Percentiles rank a stretch among this genome's conserved stretches.
phyloP scores from a whole-genome alignment of 2,113 vertebrate genomes.

The Romanogobio albipinnatus region DNA sequence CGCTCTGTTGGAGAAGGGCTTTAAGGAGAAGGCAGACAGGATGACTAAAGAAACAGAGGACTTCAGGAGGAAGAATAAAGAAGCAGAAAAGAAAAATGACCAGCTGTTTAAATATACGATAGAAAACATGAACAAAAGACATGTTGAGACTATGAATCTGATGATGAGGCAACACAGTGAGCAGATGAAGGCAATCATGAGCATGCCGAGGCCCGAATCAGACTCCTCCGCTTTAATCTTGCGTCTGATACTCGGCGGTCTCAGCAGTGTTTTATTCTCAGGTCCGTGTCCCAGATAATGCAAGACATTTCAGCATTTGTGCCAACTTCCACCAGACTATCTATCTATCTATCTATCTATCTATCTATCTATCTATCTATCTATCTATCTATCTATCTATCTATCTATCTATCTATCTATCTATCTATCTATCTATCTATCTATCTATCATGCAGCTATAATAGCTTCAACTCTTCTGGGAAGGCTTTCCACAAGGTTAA shows the following conservation, averaged over 20 bases:
- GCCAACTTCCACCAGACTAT: too few species aligned
- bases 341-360: too few species aligned
- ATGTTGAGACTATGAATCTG: background rate
- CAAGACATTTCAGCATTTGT: background rate
- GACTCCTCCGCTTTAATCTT: background rate
- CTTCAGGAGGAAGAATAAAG: background rate
- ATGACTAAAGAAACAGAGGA: background rate
- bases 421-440: too few species aligned
- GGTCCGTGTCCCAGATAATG: background rate
- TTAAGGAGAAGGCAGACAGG: background rate
- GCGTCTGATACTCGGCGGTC: background rate
- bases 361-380: too few species aligned
- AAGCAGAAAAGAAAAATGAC: background rate
- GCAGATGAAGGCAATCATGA: constrained; percentile 2
- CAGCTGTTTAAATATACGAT: background rate
- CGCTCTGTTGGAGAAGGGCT: too few species aligned
- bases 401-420: too few species aligned
- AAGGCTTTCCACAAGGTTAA: too few species aligned
- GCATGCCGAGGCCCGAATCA: background rate
- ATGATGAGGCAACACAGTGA: background rate
- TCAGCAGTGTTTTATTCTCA: background rate
- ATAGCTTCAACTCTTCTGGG: too few species aligned
- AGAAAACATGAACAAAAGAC: background rate
- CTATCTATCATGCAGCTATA: too few species aligned
- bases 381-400: too few species aligned